phyloP scores from a whole-genome alignment of 2,888 invertebrate genomes.

The Incurvaria masculella region DNA sequence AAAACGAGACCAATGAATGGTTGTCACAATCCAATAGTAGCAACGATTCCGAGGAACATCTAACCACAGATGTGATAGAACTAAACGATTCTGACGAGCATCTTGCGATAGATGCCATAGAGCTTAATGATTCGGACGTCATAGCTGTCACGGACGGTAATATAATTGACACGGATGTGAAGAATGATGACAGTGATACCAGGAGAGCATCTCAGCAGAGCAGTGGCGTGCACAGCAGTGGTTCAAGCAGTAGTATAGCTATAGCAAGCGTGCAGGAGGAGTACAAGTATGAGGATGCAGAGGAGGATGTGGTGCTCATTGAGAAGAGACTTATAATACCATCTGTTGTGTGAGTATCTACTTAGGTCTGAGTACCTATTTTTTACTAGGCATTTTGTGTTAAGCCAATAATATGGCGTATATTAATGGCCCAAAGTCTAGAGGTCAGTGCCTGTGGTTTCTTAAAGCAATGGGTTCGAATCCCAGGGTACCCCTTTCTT shows the following conservation, averaged over 20 bases:
- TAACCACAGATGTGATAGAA: neutral
- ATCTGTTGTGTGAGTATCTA: slow-evolving; percentile 47
- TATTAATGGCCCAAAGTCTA: too few species aligned
- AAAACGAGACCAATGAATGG: slow-evolving; percentile 44
- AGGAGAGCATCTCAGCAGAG: slow-evolving; percentile 45
- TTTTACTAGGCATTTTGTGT: too few species aligned
- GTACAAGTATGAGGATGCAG: slow-evolving; percentile 70
- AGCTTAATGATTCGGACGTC: neutral
- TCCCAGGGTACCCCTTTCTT: too few species aligned
- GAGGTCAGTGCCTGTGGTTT: too few species aligned
- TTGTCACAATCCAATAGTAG: slow-evolving; percentile 24
- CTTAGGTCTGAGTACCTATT: too few species aligned
- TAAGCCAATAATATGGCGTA: too few species aligned
- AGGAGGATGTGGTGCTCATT: slow-evolving; percentile 66
- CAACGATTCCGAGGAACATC: slow-evolving; percentile 17
- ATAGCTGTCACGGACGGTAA: neutral
- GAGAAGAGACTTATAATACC: slow-evolving; percentile 60
- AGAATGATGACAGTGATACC: slow-evolving; percentile 27
- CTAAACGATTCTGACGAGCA: neutral
- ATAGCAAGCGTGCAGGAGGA: slow-evolving; percentile 65
- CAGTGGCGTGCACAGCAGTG: slow-evolving; percentile 44
- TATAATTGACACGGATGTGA: slow-evolving; percentile 13
- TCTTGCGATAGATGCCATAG: neutral
- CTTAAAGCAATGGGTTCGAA: too few species aligned
- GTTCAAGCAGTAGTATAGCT: slow-evolving; percentile 41